These are phyloP conservation scores for Spongilla lacustris DNA, from an alignment of 37 sponge, comb jelly and placozoan species.

Conservation along the genomic window DNA sequence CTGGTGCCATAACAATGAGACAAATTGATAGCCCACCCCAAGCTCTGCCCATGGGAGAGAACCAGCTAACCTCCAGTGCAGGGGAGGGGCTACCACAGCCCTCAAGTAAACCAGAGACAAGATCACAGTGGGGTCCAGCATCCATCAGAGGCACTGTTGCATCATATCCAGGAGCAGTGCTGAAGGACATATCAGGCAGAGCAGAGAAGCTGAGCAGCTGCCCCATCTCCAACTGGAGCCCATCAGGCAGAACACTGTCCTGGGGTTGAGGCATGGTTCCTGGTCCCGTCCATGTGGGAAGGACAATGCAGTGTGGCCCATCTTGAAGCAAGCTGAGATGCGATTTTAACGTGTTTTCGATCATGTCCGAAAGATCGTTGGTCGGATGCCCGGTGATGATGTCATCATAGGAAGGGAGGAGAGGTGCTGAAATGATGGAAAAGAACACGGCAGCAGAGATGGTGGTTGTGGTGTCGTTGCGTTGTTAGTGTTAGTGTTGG, in stretches of 20 bases:
- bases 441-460: too few species aligned
- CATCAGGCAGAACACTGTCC: background rate
- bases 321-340: background rate
- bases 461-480: too few species aligned
- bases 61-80: too few species aligned
- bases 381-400: background rate
- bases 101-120: too few species aligned
- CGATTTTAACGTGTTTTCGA: background rate
- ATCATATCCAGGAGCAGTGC: background rate
- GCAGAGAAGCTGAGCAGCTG: background rate
- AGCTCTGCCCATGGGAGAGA: too few species aligned
- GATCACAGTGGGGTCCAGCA: background rate
- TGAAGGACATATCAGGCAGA: too few species aligned
- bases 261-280: background rate
- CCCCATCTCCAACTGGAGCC: background rate
- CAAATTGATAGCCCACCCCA: too few species aligned
- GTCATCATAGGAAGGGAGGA: background rate
- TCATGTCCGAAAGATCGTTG: background rate
- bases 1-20: too few species aligned
- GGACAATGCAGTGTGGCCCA: background rate
- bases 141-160: background rate
- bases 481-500: too few species aligned
- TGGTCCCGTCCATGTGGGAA: background rate
- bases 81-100: too few species aligned
- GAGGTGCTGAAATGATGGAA: background rate